Conservation (phyloP, 30 jellyfish, hydroid and myxozoan species). For the Rhopilema esculentum region DNA sequence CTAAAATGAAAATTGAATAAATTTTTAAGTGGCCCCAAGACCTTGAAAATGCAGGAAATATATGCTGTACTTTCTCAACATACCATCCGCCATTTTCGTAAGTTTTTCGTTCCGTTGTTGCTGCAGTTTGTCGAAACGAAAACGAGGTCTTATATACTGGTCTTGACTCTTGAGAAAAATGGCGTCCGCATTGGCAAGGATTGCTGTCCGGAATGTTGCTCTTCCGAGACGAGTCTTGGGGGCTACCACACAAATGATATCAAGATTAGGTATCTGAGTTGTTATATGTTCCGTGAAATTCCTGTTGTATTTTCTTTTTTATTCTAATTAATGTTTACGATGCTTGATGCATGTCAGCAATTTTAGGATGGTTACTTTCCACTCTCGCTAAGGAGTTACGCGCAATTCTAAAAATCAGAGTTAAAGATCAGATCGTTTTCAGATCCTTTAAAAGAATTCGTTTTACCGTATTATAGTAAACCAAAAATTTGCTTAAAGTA, state of each 20-base stretch:
- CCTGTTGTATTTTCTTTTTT: background rate
- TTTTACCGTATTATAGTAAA: no score
- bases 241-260: background rate
- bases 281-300: background rate
- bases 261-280: slow-evolving; percentile 26
- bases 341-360: background rate
- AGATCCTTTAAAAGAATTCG: no score
- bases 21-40: no score
- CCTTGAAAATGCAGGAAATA: no score
- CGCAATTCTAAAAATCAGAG: no score
- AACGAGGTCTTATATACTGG: background rate
- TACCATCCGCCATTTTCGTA: background rate
- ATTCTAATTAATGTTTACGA: background rate
- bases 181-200: slow-evolving; percentile 36
- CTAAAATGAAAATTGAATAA: no score
- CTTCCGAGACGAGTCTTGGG: slow-evolving; percentile 31
- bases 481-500: no score
- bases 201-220: slow-evolving; percentile 21
- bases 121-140: background rate
- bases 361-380: no score
- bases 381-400: no score
- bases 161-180: background rate
- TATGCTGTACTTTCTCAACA: background rate
- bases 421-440: no score
- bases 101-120: background rate